A percentile compares a stretch with the other conserved stretches of the same genome.
Conservation (phyloP, 2,888 invertebrate species). For the Alsophila aescularia region DNA sequence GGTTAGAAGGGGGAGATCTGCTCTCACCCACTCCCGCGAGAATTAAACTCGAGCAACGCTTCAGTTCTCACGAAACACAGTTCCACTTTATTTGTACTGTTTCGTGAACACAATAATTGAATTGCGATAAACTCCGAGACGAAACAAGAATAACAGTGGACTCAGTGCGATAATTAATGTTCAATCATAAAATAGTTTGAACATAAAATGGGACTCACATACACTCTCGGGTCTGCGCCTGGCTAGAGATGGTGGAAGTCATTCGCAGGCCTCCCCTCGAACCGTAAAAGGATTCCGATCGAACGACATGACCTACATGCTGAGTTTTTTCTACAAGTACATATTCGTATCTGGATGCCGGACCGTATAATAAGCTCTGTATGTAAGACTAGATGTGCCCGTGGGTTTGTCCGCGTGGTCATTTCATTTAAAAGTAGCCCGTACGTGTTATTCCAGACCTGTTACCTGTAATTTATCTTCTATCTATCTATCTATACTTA, state of each 20-base stretch:
- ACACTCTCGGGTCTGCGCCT: background rate
- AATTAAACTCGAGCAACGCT: slow-evolving; percentile 41
- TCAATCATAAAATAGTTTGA: slow-evolving; percentile 9
- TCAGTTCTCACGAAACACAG: slow-evolving; percentile 26
- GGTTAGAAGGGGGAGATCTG: slow-evolving; percentile 13
- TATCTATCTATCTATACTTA: too few species aligned
- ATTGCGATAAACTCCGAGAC: slow-evolving; percentile 27
- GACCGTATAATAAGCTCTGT: background rate
- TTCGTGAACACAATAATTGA: slow-evolving; percentile 37
- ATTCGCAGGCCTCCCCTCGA: slow-evolving; percentile 14
- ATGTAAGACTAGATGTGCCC: background rate
- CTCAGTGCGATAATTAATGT: background rate
- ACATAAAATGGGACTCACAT: slow-evolving; percentile 1
- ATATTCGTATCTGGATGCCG: background rate
- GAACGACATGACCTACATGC: slow-evolving; percentile 18
- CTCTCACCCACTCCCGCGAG: slow-evolving; percentile 33
- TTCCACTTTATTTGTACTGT: slow-evolving; percentile 34
- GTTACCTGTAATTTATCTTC: too few species aligned
- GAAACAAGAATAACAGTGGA: slow-evolving; percentile 3
- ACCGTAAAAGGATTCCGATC: slow-evolving; percentile 10
- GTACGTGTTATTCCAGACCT: too few species aligned
- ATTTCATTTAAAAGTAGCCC: too few species aligned
- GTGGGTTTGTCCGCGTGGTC: too few species aligned
- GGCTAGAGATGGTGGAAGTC: slow-evolving; percentile 9
- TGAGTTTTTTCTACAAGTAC: background rate